Base-by-base conservation (phyloP, 2,113 vertebrate species). In the Amphiprion percula region DNA sequence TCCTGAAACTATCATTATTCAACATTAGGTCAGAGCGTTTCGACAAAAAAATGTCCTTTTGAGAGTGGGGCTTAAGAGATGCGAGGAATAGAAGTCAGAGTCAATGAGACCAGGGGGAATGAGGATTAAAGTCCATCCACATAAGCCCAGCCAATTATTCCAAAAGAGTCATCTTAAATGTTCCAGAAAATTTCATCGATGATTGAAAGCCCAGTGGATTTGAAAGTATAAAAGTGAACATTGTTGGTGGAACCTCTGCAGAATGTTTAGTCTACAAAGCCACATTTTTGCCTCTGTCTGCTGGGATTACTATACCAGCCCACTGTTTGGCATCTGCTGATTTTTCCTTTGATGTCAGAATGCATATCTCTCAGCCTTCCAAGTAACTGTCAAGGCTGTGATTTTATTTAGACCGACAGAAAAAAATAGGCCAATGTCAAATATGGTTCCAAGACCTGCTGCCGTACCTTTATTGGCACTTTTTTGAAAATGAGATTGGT, bases 311-410 rank as follows among this genome's bases (percentile, higher is more conserved):
- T 74, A 50, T 49, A 88, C 68, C 84, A 85, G 81, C 68, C 77
- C 71, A 73, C 84, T 77, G 74, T 87, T 87, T 91, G 89, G 88
- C 88, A 81, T 26, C 24, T 61, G 21, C 41, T 41, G 28, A 83
- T 79, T 71, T 82, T 79, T 82, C 68, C 68, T 91, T 91, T 92
- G 90, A 92, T 89, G 83, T 88, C 19, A 86, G 84, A 82, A 83
- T 74, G 66, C 64, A 81, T 59, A 39, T 68, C 53, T 77, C 16
- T 47, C 41, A 50, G 62, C 44, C 9, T 8, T 90, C 86, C 88
- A 93, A 78, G 50, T 74, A 80, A 37, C 77, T 88, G 88, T 90
- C 87, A 87, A 24, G 26, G n/a, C 5, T 80, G 66, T 56, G 2
- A 76, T 83, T 88, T 88, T 77, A 88, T 83, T 88, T 64, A 81